Conservation (phyloP, 1,140 invertebrate species). For the Sinella curviseta region DNA sequence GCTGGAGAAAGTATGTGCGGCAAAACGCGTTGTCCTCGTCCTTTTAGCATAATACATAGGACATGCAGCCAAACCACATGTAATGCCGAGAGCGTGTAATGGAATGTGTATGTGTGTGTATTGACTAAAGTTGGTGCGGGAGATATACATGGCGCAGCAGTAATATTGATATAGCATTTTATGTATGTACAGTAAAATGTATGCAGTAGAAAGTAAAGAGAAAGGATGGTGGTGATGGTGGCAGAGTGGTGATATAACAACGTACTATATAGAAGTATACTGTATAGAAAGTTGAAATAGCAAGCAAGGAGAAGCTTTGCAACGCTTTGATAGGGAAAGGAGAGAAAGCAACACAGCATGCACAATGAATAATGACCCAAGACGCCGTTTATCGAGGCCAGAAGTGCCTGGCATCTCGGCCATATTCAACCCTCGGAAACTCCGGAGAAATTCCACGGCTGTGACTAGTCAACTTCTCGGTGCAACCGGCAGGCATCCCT, state of each 20-base stretch:
- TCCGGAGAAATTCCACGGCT: slow-evolving; percentile 47
- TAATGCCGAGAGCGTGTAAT: neutral
- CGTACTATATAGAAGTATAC: too few species aligned
- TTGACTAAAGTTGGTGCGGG: neutral
- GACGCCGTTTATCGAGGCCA: slow-evolving; percentile 47
- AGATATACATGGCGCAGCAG: neutral
- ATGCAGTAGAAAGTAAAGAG: neutral
- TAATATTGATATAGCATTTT: neutral
- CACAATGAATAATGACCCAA: slow-evolving; percentile 48
- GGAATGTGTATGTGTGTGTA: neutral
- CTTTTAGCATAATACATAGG: neutral
- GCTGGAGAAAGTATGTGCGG: neutral
- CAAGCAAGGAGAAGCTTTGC: too few species aligned
- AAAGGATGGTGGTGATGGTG: neutral
- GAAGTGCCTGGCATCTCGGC: slow-evolving; percentile 48
- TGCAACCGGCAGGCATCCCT: slow-evolving; percentile 18
- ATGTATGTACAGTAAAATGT: neutral
- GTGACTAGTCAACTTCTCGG: slow-evolving; percentile 45
- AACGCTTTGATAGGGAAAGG: too few species aligned
- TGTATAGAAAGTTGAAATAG: too few species aligned
- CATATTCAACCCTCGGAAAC: slow-evolving; percentile 49
- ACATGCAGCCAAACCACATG: neutral
- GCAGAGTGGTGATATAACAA: too few species aligned
- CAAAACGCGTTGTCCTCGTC: neutral
- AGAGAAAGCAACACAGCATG: slow-evolving; percentile 11